A percentile compares a stretch with the other conserved stretches of the same genome.
These are phyloP conservation scores for Microctonus hyperodae DNA, from an alignment of 2,888 invertebrate genomes.

Conservation along the genomic window DNA sequence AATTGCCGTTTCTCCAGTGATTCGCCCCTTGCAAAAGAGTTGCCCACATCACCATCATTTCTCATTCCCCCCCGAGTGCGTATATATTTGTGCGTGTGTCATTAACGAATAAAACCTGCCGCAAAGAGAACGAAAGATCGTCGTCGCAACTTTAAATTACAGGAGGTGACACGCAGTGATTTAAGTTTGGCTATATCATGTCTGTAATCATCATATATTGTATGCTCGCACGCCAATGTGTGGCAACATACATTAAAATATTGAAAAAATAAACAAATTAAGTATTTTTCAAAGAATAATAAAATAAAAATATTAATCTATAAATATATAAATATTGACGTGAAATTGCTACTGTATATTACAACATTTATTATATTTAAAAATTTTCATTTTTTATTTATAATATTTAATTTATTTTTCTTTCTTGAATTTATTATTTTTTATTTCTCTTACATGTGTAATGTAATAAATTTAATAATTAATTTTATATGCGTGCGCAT, in stretches of 20 bases:
- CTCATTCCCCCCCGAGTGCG: background rate
- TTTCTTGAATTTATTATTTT: background rate
- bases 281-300: background rate
- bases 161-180: conserved; percentile 43
- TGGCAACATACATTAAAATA: conserved; percentile 35
- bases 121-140: conserved; percentile 14
- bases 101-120: conserved; percentile 35
- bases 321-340: background rate
- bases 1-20: conserved; percentile 37
- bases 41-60: conserved; percentile 33
- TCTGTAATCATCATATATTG: conserved; percentile 45
- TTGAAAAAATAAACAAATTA: background rate
- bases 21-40: too few relatives aligned
- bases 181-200: conserved; percentile 41
- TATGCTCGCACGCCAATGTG: conserved; percentile 32
- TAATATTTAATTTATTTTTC: background rate
- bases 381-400: background rate
- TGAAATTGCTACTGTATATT: background rate
- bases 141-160: conserved; percentile 38
- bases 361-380: too few relatives aligned
- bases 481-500: too few relatives aligned
- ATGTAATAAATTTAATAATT: too few relatives aligned
- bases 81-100: too few relatives aligned
- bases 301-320: background rate
- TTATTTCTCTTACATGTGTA: too few relatives aligned